phyloP scores from a whole-genome alignment of 2,888 invertebrate species.

The Drosophila stalkeri region DNA sequence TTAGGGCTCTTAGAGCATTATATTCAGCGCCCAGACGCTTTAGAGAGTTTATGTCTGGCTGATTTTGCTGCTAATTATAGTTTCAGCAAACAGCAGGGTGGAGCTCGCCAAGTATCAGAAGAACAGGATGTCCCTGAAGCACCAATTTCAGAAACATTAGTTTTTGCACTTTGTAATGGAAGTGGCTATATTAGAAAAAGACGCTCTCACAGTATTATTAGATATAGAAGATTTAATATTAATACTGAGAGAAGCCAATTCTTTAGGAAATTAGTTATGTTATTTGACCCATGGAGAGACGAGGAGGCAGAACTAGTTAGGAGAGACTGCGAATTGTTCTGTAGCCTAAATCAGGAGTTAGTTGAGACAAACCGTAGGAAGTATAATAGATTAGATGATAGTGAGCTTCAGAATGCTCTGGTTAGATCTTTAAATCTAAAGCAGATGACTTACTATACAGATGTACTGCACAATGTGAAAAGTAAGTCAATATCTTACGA shows the following conservation, averaged over 20 bases:
- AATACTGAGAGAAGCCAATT: background rate
- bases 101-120: background rate
- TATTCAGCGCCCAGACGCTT: too few species aligned
- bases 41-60: background rate
- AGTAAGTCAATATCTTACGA: background rate
- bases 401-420: too few species aligned
- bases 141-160: background rate
- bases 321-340: background rate
- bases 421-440: too few species aligned
- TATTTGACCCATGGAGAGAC: background rate
- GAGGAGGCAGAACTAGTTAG: too few species aligned
- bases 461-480: too few species aligned
- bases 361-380: background rate
- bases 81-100: background rate
- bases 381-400: background rate
- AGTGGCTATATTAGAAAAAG: too few species aligned
- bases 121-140: background rate
- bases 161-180: too few species aligned
- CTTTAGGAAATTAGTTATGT: background rate
- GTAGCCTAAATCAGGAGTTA: background rate
- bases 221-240: background rate
- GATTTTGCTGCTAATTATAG: slow-evolving; percentile 1
- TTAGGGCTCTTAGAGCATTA: too few species aligned
- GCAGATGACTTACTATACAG: too few species aligned
- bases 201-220: too few species aligned